These are phyloP conservation scores for Frieseomelitta varia DNA, from an alignment of 1,140 invertebrate species.

Conservation along the genomic window DNA sequence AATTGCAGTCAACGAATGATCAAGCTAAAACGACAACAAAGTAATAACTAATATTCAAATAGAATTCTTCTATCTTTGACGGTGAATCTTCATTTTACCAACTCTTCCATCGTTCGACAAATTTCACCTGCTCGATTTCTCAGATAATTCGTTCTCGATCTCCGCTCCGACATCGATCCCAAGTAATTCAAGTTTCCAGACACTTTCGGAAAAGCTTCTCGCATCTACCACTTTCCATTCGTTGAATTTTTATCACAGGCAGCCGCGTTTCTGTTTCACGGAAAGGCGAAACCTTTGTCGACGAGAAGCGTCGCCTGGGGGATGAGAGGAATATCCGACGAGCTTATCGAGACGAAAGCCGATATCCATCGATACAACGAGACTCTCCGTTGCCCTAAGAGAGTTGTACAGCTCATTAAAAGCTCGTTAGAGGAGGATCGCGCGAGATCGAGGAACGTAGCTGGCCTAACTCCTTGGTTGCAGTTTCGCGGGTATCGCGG, in stretches of 20 bases:
- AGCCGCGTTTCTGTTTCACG: background rate
- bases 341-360: conserved; percentile 46
- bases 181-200: background rate
- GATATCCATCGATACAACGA: conserved; percentile 65
- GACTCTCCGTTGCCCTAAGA: conserved; percentile 15
- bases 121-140: background rate
- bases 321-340: conserved; percentile 54
- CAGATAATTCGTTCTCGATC: background rate
- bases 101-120: background rate
- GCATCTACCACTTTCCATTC: background rate
- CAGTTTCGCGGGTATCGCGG: conserved; percentile 32
- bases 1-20: too few species aligned
- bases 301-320: conserved; percentile 32
- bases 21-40: too few species aligned
- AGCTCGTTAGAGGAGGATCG: conserved; percentile 65
- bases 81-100: background rate
- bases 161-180: background rate
- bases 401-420: conserved; percentile 70
- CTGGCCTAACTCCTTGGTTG: background rate
- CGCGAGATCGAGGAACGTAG: background rate
- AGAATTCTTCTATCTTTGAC: too few species aligned
- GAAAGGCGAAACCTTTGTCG: conserved; percentile 4
- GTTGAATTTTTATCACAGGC: background rate
- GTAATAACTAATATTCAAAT: too few species aligned
- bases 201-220: background rate